Evolutionary conservation across 1,140 invertebrate genomes (phyloP), one percentile per base, ranked within the genome.

Genomic region (Procambarus virginalis): DNA sequence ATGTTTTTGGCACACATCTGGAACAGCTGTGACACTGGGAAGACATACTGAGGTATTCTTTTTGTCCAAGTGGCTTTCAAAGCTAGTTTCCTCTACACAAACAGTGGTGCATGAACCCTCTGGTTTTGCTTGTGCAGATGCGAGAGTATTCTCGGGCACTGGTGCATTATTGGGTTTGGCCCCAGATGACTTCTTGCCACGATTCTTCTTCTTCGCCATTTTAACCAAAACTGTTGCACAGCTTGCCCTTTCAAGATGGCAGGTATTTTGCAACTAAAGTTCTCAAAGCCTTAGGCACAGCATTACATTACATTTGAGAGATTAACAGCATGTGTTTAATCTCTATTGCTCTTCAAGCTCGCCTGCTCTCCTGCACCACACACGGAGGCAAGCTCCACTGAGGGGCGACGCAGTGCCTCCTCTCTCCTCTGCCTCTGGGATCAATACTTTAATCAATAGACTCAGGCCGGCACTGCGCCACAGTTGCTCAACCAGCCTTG

Each of bases 391-490:
- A 80, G 77, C 86, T 70, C 49, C n/a, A 87, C 86, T 87, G 77
- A 87, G 78, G 34, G 64, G 78, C 77, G 86, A 87, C 86, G 86
- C 86, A 87, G 86, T 87, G 86, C 60, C 70, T 79, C 68, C 46
- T 87, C 86, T 70, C 55, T 55, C 84, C 34, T 48, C 84, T 77
- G 85, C 73, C 85, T 80, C 22, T 17, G 22, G 46, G 77, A 87
- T 87, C 86, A 87, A 87, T 87, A 87, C 86, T 49, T 48, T 22
- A 55, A 81, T 87, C 86, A 87, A 87, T 87, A 87, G 34, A 80
- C 60, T 51, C 86, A 58, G 48, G 78, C 78, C 45, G 49, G 46
- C 46, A 55, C 60, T 68, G 78, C 77, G 79, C 60, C 60, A 51
- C 75, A 45, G 64, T 55, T 48, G 45, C 55, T 80, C 48, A 6